Evolutionary conservation across 2,888 invertebrate genomes (phyloP).

Genomic region (Limnephilus lunatus): DNA sequence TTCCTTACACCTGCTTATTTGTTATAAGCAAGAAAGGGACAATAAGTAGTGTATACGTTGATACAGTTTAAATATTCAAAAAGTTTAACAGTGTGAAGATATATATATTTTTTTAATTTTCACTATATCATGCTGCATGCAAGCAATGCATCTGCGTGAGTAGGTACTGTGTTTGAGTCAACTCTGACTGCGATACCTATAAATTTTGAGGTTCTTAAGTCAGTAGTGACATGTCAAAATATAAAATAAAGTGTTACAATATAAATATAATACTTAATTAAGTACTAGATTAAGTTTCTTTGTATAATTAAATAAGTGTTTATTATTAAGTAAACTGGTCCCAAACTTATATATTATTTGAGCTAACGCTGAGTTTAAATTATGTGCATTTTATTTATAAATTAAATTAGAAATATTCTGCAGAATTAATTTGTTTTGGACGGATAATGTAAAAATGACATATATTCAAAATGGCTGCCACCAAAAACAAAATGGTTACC

Average conservation of each 20-base stretch:
- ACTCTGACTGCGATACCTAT: too few species aligned
- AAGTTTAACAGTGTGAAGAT: too few species aligned
- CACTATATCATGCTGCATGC: too few species aligned
- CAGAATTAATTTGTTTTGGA: background rate
- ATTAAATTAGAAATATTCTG: background rate
- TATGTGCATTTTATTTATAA: background rate
- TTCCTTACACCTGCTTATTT: too few species aligned
- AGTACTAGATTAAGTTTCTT: background rate
- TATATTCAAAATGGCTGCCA: constrained; percentile 1
- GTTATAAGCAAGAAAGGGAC: too few species aligned
- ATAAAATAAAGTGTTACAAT: background rate
- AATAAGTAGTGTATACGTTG: too few species aligned
- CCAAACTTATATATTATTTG: background rate
- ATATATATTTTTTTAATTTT: too few species aligned
- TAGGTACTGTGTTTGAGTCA: too few species aligned
- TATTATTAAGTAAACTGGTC: background rate
- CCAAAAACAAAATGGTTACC: background rate
- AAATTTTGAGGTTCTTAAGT: background rate
- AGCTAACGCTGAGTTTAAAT: background rate
- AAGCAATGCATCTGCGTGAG: too few species aligned
- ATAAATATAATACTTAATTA: background rate
- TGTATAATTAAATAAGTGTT: background rate
- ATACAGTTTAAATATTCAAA: too few species aligned
- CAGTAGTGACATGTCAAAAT: background rate
- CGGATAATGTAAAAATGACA: too few species aligned